Conservation (phyloP, 1,140 invertebrate genomes). For the Bombus terrestris region DNA sequence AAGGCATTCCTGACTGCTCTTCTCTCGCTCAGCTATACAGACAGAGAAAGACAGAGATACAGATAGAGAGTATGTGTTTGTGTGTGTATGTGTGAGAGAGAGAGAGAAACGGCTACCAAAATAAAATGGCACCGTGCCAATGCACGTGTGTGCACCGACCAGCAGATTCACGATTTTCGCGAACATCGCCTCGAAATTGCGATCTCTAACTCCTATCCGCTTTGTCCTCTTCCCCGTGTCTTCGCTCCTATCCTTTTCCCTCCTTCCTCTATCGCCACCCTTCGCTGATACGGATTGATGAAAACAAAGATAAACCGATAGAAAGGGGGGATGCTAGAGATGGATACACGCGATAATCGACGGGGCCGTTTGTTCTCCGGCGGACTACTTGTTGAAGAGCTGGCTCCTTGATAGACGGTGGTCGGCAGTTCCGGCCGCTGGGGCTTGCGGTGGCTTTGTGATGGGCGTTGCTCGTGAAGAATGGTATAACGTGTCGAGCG, state of each 20-base stretch:
- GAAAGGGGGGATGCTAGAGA: background rate
- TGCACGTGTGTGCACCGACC: slow-evolving; percentile 60
- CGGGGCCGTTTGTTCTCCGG: slow-evolving; percentile 30
- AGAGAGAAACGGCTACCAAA: slow-evolving; percentile 48
- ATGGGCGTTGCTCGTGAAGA: background rate
- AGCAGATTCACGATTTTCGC: slow-evolving; percentile 57
- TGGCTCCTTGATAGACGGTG: slow-evolving; percentile 19
- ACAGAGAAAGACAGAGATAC: background rate
- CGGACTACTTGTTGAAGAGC: slow-evolving; percentile 43
- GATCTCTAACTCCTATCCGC: background rate
- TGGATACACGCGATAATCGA: slow-evolving; percentile 40
- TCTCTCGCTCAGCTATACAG: slow-evolving; percentile 12
- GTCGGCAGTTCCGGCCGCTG: background rate
- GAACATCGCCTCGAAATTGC: slow-evolving; percentile 19
- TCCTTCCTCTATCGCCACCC: background rate
- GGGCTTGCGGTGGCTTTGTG: background rate
- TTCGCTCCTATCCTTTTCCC: too few relatives aligned
- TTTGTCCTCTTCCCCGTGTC: background rate
- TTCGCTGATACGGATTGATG: slow-evolving; percentile 24
- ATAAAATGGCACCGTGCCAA: slow-evolving; percentile 70
- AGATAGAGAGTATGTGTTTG: too few relatives aligned
- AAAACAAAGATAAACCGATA: slow-evolving; percentile 27
- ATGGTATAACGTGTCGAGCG: background rate
- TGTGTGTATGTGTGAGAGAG: too few relatives aligned
- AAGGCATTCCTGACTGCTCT: slow-evolving; percentile 25